Evolutionary conservation across 2,113 vertebrate genomes (phyloP), one percentile per base, ranked within the genome.

Genomic region (Junco hyemalis): DNA sequence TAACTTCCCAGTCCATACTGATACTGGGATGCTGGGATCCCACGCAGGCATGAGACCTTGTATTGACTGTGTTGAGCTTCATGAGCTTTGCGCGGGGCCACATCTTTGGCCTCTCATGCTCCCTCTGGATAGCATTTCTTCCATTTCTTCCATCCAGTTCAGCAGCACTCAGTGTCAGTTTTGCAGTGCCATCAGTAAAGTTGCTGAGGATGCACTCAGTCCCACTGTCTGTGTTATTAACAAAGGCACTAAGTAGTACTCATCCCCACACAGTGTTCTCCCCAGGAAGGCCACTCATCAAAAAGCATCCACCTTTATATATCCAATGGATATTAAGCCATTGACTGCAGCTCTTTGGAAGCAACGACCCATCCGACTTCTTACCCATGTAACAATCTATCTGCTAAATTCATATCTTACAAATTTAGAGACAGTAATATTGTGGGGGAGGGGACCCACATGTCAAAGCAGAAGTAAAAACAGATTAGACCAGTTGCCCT

Each of bases 191-290:
- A 17, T 9, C 35, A 66, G 17, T 13, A 81, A 33, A 65, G 16
- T 5, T 81, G 17, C 14, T 44, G 11, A 54, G 8, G 9, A 20
- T 59, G 17, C 22, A 13, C 8, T 65, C 0, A 0, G 14, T 69
- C 56, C 20, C 6, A 5, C 15, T 31, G 19, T n/a, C 26, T 42
- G 17, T n/a, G 31, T 26, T 9, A 24, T 13, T 66, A 36, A 56
- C 14, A 64, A 59, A 65, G 17, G 22, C 21, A 29, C 35, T 45
- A 31, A 45, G 25, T 6, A 18, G 40, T 29, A 38, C 3, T 26
- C 0, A 1, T 50, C 11, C 35, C 28, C 16, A 2, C 13, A n/a
- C 1, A 3, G 11, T 42, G 38, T 18, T 4, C 6, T 13, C 4
- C 31, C 54, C 21, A 50, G 31, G 13, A 36, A 61, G 11, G 28